Base-by-base conservation (phyloP, 2,888 invertebrate species). In the Torymus aiolomorphi region DNA sequence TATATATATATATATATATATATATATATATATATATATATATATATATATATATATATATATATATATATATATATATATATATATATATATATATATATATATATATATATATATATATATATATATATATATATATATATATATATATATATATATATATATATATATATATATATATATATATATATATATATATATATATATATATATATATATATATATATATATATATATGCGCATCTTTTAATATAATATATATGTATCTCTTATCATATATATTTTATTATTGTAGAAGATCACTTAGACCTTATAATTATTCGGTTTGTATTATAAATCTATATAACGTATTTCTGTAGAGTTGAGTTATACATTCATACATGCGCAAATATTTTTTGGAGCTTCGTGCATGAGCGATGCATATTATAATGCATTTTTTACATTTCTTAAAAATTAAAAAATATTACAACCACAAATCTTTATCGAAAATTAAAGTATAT, bases 341-440 rank as follows among this genome's bases (percentile, higher is more conserved):
- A 77, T 71, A 59, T 80, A 75, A 80, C 18, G 49, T 71, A 72
- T 70, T 65, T 79, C 63, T 61, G 61, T 61, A 80, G 52, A 80
- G 56, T 59, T 54, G 51, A 81, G 57, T 76, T 76, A 69, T 77
- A 81, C 78, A 79, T 81, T 74, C 79, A 81, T 79, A 66, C 77
- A 74, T 75, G 57, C 69, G 76, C 65, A 79, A 74, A 72, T 75
- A 69, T 72, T 69, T 77, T 56, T 74, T 54, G 79, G 79, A 81
- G 81, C 12, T 72, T 81, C 76, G 81, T 81, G 76, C 81, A 81
- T 70, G 79, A 81, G 81, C 81, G 81, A 81, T 81, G 78, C 71
- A 74, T 72, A 57, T 63, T 69, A 57, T 18, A 61, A 71, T 71
- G 70, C 75, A 69, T 69, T 63, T 42, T 51, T 72, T 69, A 18